These are phyloP conservation scores for Trematomus loennbergii DNA, from an alignment of 2,113 vertebrate genomes.

Conservation along the genomic window DNA sequence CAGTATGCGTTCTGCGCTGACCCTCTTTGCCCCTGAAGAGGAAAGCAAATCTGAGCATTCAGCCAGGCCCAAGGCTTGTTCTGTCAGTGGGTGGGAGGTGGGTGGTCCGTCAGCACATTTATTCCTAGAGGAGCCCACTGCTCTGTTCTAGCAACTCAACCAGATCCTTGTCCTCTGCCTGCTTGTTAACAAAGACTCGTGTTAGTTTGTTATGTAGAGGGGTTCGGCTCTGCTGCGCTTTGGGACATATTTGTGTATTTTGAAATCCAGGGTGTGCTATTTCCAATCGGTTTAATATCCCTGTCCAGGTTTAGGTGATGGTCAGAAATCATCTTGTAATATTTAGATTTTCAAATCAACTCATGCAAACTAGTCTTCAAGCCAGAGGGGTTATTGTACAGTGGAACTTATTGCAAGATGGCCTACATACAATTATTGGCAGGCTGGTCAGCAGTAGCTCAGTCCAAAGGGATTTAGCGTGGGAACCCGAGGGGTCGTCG, in stretches of 20 bases:
- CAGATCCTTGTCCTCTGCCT: constrained; percentile 70
- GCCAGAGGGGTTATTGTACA: neutral
- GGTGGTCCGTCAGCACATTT: constrained; percentile 77
- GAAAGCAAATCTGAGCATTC: constrained; percentile 60
- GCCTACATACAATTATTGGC: constrained; percentile 58
- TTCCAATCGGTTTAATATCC: neutral
- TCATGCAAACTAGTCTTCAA: neutral
- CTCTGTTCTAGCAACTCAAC: constrained; percentile 62
- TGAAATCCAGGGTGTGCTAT: neutral
- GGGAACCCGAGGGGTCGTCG: no score
- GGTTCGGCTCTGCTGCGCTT: constrained; percentile 32
- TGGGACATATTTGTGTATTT: neutral
- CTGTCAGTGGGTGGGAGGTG: constrained; percentile 71
- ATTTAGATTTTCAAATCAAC: neutral
- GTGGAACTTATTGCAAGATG: constrained; percentile 58
- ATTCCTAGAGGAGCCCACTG: constrained; percentile 63
- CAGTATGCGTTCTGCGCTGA: constrained; percentile 57
- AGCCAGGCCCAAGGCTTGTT: constrained; percentile 66
- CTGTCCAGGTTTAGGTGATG: neutral
- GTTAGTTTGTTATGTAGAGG: constrained; percentile 29
- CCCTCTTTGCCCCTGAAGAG: constrained; percentile 60
- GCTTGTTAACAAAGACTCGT: constrained; percentile 61
- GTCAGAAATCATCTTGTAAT: no score
- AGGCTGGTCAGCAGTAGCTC: constrained; percentile 1
- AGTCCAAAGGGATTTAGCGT: no score